Percentiles rank a stretch among this genome's conserved stretches.
phyloP scores from a whole-genome alignment of 1,140 invertebrate species.

The Leptinotarsa lineolata region DNA sequence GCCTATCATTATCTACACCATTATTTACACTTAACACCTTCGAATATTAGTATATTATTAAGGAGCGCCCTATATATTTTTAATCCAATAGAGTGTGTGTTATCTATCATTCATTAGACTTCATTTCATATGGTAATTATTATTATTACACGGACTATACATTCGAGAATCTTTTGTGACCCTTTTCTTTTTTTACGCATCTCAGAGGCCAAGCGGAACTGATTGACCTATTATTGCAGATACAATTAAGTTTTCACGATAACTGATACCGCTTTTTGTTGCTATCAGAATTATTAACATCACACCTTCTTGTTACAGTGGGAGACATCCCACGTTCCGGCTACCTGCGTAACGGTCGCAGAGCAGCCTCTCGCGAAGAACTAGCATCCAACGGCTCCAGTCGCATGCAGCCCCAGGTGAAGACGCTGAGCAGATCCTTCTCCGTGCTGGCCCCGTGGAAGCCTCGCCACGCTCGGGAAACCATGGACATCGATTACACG shows the following conservation, averaged over 20 bases:
- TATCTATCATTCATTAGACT: no score
- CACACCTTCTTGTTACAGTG: slow-evolving; percentile 58
- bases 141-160: no score
- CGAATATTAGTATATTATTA: no score
- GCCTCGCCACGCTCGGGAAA: slow-evolving; percentile 72
- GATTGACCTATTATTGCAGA: no score
- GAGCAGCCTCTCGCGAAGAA: slow-evolving; percentile 72
- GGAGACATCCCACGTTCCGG: slow-evolving; percentile 74
- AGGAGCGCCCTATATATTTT: no score
- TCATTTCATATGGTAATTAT: no score
- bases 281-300: neutral
- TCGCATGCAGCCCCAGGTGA: slow-evolving; percentile 64
- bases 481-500: slow-evolving; percentile 79
- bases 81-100: no score
- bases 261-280: neutral
- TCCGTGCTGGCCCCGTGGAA: slow-evolving; percentile 83
- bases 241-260: neutral
- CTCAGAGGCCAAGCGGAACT: neutral
- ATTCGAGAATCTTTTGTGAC: no score
- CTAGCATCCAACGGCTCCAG: slow-evolving; percentile 65
- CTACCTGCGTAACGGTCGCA: slow-evolving; percentile 60
- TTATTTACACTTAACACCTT: no score
- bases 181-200: no score
- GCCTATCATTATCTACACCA: no score
- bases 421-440: slow-evolving; percentile 79